Base-by-base conservation (phyloP, 1,140 invertebrate species). In the Neodiprion pinetum region DNA sequence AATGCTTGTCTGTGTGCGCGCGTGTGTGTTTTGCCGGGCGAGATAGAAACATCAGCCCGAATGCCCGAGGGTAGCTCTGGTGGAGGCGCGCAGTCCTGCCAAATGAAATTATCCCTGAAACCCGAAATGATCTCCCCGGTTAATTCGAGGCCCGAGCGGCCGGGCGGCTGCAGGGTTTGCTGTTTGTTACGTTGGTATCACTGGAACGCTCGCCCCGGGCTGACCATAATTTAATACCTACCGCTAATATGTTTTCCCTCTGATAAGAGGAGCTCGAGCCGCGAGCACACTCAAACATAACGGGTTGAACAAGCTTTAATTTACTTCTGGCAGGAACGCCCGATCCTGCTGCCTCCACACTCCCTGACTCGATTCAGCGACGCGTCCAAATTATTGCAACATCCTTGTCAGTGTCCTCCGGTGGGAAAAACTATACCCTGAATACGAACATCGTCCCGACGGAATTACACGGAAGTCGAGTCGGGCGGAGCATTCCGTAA, bases 21-120 rank as follows among this genome's bases (percentile, higher is more conserved):
- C 2, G 28, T 5, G 28, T 3, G 28, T 40, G 28, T 40, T 40
- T 40, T 40, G 28, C 5, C 28, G 28, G 11, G n/a, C 53, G 53
- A 61, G 53, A 61, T 61, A 61, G 53, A 9, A 61, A 61, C 53
- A 61, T 61, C 53, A 61, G n/a, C 5, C 53, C 11, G 53, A 12
- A 61, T 61, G 67, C 73, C 69, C 53, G 48, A 50, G 73, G 73
- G 40, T 11, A 17, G 61, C 9, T 23, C 9, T 23, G 23, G 50
- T n/a, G 12, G 76, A 71, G 69, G 71, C 74, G 74, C 74, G 77
- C 48, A 81, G 67, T 65, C 72, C 77, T 82, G 82, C 85, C 85
- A 87, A 87, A 85, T 85, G 85, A 86, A 87, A 87, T 87, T 86
- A 87, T 82, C 85, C 78, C 80, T 79, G 83, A 74, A 82, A 81